Evolutionary conservation across 2,797 vertebrate genomes (phyloP), one percentile per base, ranked within the genome.

Genomic region (Sebastes hubbsi): DNA sequence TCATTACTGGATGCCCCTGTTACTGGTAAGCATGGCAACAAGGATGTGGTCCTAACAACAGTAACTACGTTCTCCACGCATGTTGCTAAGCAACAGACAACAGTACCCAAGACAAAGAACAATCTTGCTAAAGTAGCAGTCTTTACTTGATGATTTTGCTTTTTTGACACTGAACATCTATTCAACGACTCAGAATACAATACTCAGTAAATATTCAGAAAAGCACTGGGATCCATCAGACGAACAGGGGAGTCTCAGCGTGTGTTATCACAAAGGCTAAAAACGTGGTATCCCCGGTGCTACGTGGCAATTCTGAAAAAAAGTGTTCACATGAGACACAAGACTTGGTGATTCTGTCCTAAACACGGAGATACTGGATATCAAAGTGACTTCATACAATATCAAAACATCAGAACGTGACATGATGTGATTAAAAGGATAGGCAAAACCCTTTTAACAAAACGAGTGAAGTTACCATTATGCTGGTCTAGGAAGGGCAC

Each of bases 131-230:
- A 85, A 81, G 82, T 72, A 82, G 85, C 84, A 90, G 88, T 91
- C 72, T 81, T 78, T 90, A 87, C 82, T 74, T 87, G 72, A 84
- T 67, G 27, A 52, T 66, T 89, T 86, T 58, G 87, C 70, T 93
- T 92, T 91, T 93, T 93, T 91, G 81, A 96, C 93, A 95, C 88
- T 84, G 78, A 95, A 95, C 95, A 96, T 90, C 91, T 80, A 95
- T 88, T 87, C 86, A 89, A 94, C 90, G 90, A 95, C 85, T 92
- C 90, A 86, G 87, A 93, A 90, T 92, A 95, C 94, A 95, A 95
- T 95, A 94, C 88, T 93, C 84, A 90, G 83, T 93, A 91, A 92
- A 93, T 94, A 94, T 92, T 90, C 78, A 88, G 87, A 87, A 92
- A 81, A 89, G 84, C 88, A 92, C 88, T 87, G 83, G 83, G 89